These are phyloP conservation scores for Parazoanthus atlanticus DNA, from an alignment of 92 coral and sea anemone species.

Conservation along the genomic window DNA sequence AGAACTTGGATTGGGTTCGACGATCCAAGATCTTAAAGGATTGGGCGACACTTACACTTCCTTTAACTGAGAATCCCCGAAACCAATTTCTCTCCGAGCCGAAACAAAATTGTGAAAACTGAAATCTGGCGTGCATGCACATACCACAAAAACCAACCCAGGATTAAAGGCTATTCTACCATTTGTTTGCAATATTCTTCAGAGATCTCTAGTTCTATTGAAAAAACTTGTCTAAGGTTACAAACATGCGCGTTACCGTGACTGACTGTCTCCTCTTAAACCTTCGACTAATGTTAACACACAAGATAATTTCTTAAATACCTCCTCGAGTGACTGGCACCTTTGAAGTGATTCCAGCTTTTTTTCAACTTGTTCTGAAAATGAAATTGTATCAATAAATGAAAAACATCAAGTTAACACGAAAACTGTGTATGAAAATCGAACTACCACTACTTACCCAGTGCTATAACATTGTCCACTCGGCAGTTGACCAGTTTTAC, in stretches of 20 bases:
- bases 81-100: too few species aligned
- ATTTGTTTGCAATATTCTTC: too few species aligned
- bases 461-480: constrained; percentile 83
- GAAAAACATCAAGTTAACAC: not conserved
- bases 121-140: too few species aligned
- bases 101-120: too few species aligned
- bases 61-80: too few species aligned
- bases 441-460: constrained; percentile 59
- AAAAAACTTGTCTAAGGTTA: not conserved
- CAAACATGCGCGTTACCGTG: not conserved
- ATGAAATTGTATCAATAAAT: not conserved
- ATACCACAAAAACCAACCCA: too few species aligned
- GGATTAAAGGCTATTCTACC: too few species aligned
- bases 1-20: too few species aligned
- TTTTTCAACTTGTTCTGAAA: constrained; percentile 87
- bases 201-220: too few species aligned
- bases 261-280: not conserved
- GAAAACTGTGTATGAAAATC: not conserved
- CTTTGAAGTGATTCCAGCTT: constrained; percentile 95
- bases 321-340: constrained; percentile 98
- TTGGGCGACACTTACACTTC: too few species aligned
- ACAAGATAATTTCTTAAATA: constrained; percentile 9
- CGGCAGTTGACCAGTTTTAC: constrained; percentile 93
- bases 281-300: not conserved
- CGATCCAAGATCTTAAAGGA: too few species aligned